phyloP scores from a whole-genome alignment of 30 jellyfish, hydroid and myxozoan species.

The Turritopsis rubra region DNA sequence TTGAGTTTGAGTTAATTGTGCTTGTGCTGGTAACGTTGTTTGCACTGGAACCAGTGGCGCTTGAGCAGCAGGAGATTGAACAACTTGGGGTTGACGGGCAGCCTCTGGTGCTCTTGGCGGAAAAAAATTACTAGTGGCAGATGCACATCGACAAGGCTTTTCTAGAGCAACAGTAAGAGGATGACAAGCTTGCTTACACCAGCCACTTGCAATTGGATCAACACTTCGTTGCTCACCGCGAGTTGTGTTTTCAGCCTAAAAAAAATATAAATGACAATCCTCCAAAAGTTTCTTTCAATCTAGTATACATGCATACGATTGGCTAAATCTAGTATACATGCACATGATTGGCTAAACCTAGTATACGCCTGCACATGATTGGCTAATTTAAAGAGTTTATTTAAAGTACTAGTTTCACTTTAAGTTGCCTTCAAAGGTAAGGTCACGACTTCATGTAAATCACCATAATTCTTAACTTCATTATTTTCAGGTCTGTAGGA shows the following conservation, averaged over 20 bases:
- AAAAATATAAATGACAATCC: too few relatives aligned
- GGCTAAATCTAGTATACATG: constrained; percentile 5
- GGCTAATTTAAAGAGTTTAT: too few relatives aligned
- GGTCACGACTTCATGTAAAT: too few relatives aligned
- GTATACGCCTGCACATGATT: too few relatives aligned
- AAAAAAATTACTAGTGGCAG: not conserved
- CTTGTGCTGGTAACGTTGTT: constrained; percentile 36
- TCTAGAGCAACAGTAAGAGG: constrained; percentile 61
- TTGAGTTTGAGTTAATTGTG: constrained; percentile 18
- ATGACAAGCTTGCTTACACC: constrained; percentile 84
- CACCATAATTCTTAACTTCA: too few relatives aligned
- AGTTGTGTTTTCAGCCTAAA: constrained; percentile 9
- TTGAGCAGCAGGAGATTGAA: constrained; percentile 23
- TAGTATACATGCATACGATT: not conserved
- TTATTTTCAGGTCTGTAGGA: too few relatives aligned
- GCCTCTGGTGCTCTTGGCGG: constrained; percentile 43
- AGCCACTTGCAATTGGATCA: constrained; percentile 38
- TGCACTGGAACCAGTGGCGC: constrained; percentile 53
- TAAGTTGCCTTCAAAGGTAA: too few relatives aligned
- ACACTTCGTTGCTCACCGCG: constrained; percentile 27
- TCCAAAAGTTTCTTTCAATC: not conserved
- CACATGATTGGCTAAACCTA: too few relatives aligned
- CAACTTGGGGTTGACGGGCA: not conserved
- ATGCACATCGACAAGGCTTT: constrained; percentile 70
- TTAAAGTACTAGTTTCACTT: too few relatives aligned